phyloP scores from a whole-genome alignment of 2,113 vertebrate genomes.

The Prunella himalayana region DNA sequence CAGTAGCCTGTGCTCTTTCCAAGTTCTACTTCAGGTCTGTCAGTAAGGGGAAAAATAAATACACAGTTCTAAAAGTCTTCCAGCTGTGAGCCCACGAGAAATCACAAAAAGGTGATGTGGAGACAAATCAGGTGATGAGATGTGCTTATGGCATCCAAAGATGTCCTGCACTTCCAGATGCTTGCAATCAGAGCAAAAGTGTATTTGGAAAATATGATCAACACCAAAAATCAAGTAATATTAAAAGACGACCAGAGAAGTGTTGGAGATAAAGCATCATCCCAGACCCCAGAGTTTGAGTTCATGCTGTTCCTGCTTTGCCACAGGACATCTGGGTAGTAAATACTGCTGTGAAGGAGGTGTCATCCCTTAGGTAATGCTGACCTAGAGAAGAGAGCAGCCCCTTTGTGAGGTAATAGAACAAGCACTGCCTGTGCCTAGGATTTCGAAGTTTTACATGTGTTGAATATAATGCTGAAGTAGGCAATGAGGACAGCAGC shows the following conservation, averaged over 20 bases:
- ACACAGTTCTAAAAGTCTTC: neutral
- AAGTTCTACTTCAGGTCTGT: neutral
- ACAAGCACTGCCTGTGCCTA: fast-evolving
- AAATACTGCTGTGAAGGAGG: neutral
- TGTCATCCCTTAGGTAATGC: neutral
- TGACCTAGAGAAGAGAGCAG: neutral
- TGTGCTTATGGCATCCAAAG: neutral
- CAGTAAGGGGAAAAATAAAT: neutral
- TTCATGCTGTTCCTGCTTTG: neutral
- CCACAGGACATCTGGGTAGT: neutral
- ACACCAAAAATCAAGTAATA: neutral
- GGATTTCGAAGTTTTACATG: neutral
- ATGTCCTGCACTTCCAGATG: neutral
- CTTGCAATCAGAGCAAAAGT: neutral
- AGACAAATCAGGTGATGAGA: neutral
- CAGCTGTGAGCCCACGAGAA: neutral
- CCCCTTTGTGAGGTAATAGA: neutral
- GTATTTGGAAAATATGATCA: neutral
- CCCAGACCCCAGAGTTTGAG: neutral
- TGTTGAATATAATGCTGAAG: neutral
- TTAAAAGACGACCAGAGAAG: neutral
- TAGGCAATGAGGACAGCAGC: neutral
- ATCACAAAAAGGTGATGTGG: neutral
- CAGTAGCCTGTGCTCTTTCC: neutral
- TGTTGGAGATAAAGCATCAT: neutral